A percentile compares a stretch with the other conserved stretches of the same genome.
Conservation (phyloP, 1,140 invertebrate species). For the Drosophila funebris region DNA sequence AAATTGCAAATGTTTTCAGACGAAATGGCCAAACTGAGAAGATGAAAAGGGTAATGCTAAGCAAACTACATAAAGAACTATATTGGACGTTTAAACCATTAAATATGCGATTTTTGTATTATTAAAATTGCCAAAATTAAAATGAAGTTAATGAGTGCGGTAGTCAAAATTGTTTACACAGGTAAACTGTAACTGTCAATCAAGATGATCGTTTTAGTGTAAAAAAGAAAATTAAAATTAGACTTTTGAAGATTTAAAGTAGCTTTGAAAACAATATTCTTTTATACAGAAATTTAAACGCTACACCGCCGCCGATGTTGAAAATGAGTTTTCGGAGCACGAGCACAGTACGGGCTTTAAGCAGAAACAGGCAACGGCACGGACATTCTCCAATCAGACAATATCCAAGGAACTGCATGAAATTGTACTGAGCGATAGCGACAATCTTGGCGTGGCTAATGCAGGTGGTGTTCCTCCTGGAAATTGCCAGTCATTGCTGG, state of each 20-base stretch:
- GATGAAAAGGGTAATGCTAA: neutral
- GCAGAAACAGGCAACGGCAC: slow-evolving; percentile 57
- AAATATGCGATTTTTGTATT: neutral
- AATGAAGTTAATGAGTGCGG: neutral
- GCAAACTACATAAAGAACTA: neutral
- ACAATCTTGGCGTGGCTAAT: slow-evolving; percentile 37
- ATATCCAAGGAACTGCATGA: slow-evolving; percentile 76
- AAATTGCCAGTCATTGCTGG: slow-evolving; percentile 71
- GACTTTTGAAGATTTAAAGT: neutral
- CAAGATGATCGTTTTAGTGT: neutral
- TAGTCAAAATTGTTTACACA: neutral
- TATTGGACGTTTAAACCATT: neutral
- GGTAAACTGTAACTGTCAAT: neutral
- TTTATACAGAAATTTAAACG: slow-evolving; percentile 77
- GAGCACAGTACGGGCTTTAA: slow-evolving; percentile 70
- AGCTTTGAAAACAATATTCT: neutral
- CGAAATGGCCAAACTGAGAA: neutral
- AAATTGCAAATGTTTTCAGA: neutral
- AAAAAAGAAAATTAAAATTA: neutral
- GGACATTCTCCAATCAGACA: slow-evolving; percentile 78
- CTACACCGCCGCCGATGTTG: slow-evolving; percentile 78
- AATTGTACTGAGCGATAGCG: slow-evolving; percentile 68
- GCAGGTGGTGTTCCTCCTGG: slow-evolving; percentile 13
- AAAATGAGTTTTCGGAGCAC: slow-evolving; percentile 77
- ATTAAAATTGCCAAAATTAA: neutral